These are phyloP conservation scores for Garra rufa DNA, from an alignment of 2,113 vertebrate genomes.

Conservation along the genomic window DNA sequence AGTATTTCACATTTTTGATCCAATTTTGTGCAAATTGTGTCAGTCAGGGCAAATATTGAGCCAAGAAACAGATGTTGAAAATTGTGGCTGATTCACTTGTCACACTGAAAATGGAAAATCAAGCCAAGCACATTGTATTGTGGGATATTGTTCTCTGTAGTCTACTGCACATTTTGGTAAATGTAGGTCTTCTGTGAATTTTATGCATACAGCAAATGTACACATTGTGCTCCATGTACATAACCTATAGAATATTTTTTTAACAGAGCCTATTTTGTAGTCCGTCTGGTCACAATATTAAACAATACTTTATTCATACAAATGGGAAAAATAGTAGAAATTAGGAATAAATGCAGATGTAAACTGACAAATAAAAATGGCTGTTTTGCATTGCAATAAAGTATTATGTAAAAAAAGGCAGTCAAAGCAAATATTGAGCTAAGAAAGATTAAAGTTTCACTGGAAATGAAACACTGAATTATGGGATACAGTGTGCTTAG, in stretches of 20 bases:
- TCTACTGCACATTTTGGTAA: not conserved
- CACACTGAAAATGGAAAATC: not conserved
- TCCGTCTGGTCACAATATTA: not conserved
- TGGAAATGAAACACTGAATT: no score
- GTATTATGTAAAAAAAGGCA: no score
- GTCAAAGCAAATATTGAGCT: no score
- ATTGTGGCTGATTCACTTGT: not conserved
- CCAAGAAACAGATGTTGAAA: not conserved
- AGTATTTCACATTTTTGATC: not conserved
- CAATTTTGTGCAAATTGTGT: not conserved
- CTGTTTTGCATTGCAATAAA: no score
- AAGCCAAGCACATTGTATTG: not conserved
- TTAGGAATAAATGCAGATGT: no score
- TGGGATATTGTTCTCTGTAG: not conserved
- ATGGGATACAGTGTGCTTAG: no score
- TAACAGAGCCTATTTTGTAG: not conserved
- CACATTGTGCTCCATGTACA: not conserved
- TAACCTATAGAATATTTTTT: not conserved
- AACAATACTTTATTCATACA: not conserved
- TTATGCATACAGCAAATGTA: not conserved
- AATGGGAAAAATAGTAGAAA: not conserved
- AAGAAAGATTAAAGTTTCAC: no score
- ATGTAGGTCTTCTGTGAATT: not conserved
- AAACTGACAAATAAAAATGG: no score
- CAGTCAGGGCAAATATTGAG: not conserved